Evolutionary conservation across 2,888 invertebrate species (phyloP).

Genomic region (Acanthococcus lagerstroemiae): DNA sequence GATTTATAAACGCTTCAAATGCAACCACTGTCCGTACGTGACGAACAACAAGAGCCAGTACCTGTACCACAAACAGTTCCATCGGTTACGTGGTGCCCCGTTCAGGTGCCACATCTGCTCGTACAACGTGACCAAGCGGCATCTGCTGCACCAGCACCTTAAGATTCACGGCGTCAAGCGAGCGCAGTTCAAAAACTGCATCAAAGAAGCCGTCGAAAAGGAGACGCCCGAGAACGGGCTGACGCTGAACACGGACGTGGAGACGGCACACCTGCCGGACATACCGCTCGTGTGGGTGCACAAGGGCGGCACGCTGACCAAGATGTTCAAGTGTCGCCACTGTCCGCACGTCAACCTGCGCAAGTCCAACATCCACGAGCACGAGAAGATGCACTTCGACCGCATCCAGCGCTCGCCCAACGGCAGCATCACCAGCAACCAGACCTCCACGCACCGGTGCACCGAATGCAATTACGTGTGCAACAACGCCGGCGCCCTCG

Average conservation of each 20-base stretch:
- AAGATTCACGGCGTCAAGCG: conserved; percentile 27
- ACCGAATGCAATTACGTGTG: conserved; percentile 70
- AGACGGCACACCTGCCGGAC: conserved; percentile 44
- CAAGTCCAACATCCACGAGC: conserved; percentile 67
- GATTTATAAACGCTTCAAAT: conserved; percentile 58
- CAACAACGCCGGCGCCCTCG: conserved; percentile 58
- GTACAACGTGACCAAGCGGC: conserved; percentile 69
- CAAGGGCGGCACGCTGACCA: conserved; percentile 58
- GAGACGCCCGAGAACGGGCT: neutral
- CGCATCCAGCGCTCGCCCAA: conserved; percentile 22
- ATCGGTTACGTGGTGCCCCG: conserved; percentile 60
- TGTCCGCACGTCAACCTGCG: conserved; percentile 77
- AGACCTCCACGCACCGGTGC: conserved; percentile 46
- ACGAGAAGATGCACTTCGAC: conserved; percentile 63
- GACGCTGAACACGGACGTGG: conserved; percentile 26
- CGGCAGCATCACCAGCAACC: conserved; percentile 8
- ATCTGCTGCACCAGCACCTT: conserved; percentile 72
- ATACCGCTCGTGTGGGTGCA: conserved; percentile 68
- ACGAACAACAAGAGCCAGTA: conserved; percentile 78
- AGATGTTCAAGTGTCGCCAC: conserved; percentile 73
- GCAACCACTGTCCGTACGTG: conserved; percentile 71
- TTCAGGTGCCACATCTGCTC: conserved; percentile 72
- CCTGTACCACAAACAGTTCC: conserved; percentile 78
- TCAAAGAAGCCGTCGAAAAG: conserved; percentile 12
- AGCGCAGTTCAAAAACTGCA: conserved; percentile 23